Evolutionary conservation across 2,797 vertebrate genomes (phyloP).

Genomic region (Phylloscopus collybita): DNA sequence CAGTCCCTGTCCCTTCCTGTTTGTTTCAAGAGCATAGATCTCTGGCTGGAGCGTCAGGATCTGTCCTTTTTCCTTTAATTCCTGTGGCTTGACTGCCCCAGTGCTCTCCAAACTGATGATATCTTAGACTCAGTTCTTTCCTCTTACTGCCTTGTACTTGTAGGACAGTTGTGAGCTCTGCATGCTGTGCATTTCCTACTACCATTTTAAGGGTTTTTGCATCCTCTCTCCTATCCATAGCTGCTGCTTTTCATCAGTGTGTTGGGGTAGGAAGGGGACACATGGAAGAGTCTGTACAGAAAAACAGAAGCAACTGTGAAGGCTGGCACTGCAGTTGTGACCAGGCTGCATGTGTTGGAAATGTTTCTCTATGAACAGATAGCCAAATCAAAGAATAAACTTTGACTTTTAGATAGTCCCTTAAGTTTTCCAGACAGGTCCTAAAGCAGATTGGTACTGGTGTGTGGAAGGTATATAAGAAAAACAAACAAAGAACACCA

Average conservation of each 20-base stretch:
- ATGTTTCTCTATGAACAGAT: background rate
- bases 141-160: background rate
- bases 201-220: background rate
- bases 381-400: background rate
- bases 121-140: background rate
- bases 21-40: background rate
- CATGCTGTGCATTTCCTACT: background rate
- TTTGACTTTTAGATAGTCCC: background rate
- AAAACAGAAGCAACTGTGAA: background rate
- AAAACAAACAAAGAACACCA: too few species aligned
- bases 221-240: background rate
- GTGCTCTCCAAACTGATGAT: background rate
- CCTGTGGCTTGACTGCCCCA: background rate
- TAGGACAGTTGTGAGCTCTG: background rate
- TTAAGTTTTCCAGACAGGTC: background rate
- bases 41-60: background rate
- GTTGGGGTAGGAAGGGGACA: background rate
- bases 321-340: background rate
- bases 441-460: background rate
- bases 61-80: background rate
- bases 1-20: background rate
- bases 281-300: background rate
- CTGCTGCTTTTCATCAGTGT: background rate
- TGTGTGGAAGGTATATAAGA: background rate
- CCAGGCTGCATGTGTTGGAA: background rate